These are phyloP conservation scores for Sabatieria punctata DNA, from an alignment of 2,888 invertebrate species.

Conservation along the genomic window DNA sequence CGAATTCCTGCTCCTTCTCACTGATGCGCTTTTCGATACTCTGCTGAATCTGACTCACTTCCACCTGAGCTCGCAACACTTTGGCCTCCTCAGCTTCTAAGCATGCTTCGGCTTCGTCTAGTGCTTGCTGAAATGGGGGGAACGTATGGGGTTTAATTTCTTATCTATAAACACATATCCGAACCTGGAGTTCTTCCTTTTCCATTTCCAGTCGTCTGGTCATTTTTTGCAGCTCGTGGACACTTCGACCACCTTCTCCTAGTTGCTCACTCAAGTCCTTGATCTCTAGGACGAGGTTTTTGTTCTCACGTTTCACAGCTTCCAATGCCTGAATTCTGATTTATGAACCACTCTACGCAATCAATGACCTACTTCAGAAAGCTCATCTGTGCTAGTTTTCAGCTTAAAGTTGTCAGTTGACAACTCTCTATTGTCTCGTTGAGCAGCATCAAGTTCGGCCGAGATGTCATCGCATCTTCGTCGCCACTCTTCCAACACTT, in stretches of 20 bases:
- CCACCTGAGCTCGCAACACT: constrained; percentile 74
- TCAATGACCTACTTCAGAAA: constrained; percentile 7
- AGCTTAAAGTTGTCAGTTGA: constrained; percentile 97
- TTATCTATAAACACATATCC: background rate
- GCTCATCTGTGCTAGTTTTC: constrained; percentile 43
- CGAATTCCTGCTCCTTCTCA: constrained; percentile 99
- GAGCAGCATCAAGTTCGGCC: constrained; percentile 88
- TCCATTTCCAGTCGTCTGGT: constrained; percentile 94
- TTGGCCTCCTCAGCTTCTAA: constrained; percentile 83
- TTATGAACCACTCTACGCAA: too few relatives aligned
- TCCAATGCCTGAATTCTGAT: constrained; percentile 52
- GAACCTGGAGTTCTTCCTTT: constrained; percentile 82
- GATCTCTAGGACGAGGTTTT: constrained; percentile 92
- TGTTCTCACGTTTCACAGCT: constrained; percentile 96
- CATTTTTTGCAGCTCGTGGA: constrained; percentile 97
- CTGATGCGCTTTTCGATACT: constrained; percentile 95
- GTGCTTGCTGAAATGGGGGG: constrained; percentile 36
- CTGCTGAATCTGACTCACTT: constrained; percentile 91
- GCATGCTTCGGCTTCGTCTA: constrained; percentile 88
- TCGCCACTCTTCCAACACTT: constrained; percentile 99
- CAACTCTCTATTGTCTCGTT: constrained; percentile 97
- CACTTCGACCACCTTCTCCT: constrained; percentile 95
- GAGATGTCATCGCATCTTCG: constrained; percentile 87
- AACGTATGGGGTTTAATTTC: background rate
- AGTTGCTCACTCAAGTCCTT: constrained; percentile 99